These are phyloP conservation scores for Hydractinia echinata DNA, from an alignment of 30 jellyfish, hydroid and myxozoan species.

Conservation along the genomic window DNA sequence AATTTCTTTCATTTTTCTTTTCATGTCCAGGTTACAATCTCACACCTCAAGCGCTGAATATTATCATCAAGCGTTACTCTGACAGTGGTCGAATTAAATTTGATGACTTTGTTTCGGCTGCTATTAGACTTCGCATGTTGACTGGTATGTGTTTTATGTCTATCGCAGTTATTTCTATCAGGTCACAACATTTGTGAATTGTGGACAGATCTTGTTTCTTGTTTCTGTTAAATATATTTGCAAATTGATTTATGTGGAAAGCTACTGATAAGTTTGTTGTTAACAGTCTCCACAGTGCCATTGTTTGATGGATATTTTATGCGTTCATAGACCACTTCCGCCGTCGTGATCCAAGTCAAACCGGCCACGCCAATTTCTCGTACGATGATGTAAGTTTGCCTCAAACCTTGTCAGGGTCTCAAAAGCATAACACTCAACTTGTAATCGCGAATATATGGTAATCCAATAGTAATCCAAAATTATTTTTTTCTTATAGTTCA, in stretches of 20 bases:
- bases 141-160: constrained; percentile 60
- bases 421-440: not conserved
- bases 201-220: not conserved
- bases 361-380: constrained; percentile 71
- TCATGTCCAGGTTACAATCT: constrained; percentile 60
- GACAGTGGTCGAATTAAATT: constrained; percentile 55
- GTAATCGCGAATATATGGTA: not conserved
- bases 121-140: constrained; percentile 71
- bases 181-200: not conserved
- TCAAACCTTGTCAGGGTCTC: not conserved
- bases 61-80: constrained; percentile 79
- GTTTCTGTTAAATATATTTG: too few relatives aligned
- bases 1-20: not conserved
- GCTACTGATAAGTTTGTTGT: too few relatives aligned
- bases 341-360: constrained; percentile 84
- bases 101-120: constrained; percentile 91
- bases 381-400: constrained; percentile 78
- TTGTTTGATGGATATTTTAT: too few relatives aligned
- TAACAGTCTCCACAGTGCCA: too few relatives aligned
- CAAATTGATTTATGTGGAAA: too few relatives aligned
- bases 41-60: constrained; percentile 79
- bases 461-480: not conserved
- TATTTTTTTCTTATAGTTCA: constrained; percentile 38
- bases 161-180: not conserved
- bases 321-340: constrained; percentile 61